Percentiles rank a stretch among this genome's conserved stretches.
Evolutionary conservation across 2,797 vertebrate species (phyloP).

Genomic region (Bradypodion ventrale): DNA sequence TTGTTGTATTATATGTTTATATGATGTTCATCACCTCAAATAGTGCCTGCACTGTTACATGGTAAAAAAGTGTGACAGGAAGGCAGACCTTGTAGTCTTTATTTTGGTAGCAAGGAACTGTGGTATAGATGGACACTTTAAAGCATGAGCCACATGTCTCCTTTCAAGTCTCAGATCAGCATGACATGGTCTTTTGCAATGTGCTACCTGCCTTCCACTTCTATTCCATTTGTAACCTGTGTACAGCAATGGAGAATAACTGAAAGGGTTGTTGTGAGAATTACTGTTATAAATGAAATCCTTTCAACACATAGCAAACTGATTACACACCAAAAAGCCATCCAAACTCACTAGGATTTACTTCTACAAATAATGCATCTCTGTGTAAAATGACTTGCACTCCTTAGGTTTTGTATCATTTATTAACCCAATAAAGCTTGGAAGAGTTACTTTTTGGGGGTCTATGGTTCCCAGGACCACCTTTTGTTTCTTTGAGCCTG

Average conservation of each 20-base stretch:
- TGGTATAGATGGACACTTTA: not conserved
- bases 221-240: not conserved
- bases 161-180: not conserved
- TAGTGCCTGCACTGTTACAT: no score
- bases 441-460: not conserved
- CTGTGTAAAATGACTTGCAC: not conserved
- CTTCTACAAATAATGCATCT: not conserved
- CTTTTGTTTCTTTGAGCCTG: no score
- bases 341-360: not conserved
- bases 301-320: not conserved
- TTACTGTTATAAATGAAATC: not conserved
- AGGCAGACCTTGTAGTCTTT: no score
- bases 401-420: no score
- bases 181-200: no score
- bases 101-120: not conserved
- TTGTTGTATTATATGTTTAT: no score
- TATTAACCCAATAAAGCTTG: not conserved
- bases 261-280: not conserved
- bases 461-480: no score
- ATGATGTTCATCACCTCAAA: no score
- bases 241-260: not conserved
- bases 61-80: no score
- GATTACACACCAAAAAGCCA: no score
- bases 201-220: not conserved
- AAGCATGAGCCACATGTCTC: not conserved